Base-by-base conservation (phyloP, 2,113 vertebrate species). In the Perca fluviatilis region DNA sequence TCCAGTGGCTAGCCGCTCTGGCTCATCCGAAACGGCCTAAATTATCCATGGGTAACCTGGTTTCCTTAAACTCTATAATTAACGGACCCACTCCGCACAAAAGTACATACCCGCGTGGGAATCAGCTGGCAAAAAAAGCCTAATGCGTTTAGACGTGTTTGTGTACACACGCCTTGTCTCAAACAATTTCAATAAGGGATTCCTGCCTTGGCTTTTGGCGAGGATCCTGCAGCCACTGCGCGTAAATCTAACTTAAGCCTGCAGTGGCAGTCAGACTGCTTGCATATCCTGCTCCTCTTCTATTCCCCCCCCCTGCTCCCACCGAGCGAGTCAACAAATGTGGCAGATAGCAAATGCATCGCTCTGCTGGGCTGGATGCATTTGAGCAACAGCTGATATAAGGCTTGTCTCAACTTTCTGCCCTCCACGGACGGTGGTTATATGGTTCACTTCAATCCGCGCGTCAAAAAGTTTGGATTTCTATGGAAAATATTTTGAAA, bases 61-160 rank as follows among this genome's bases (percentile, higher is more conserved):
- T 75, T 83, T 89, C 83, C 76, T 79, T 72, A 78, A 75, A 83
- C 78, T 88, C 86, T 92, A 64, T 93, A 91, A 93, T 95, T 92
- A 93, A 70, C 25, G 77, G 64, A 67, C 81, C 75, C 77, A 79
- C 87, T 91, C 65, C 56, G 51, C 79, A 61, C 77, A 64, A 86
- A 87, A 74, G 74, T 25, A 62, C 27, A 86, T 53, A 85, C 75
- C 68, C 16, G 68, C 74, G 36, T 85, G 88, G 87, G 83, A 92
- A 91, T 79, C 60, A 46, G 16, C 33, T 82, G 85, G 90, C 88
- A 91, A 74, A 43, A 43, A 61, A 73, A n/a, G 36, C 19, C 23
- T 84, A 82, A 91, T 92, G 36, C 14, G 0, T 63, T 83, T 89
- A 74, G 84, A 86, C 84, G 79, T 79, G 77, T 91, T 88, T 89